Base-by-base conservation (phyloP, 2,888 invertebrate genomes). In the Entomobrya multifasciata region DNA sequence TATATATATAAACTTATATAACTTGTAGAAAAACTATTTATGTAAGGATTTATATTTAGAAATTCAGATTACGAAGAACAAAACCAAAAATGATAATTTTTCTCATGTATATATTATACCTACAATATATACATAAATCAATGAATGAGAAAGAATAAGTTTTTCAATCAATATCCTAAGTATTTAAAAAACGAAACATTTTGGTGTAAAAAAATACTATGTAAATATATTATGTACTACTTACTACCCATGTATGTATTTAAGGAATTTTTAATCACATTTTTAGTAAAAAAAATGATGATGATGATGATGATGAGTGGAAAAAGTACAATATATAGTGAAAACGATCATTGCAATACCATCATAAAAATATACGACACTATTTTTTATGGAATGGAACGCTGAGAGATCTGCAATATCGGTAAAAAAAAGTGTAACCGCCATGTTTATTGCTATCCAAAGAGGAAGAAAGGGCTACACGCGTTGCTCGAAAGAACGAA, bases 161-260 rank as follows among this genome's bases (percentile, higher is more conserved):
- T 77, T 74, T 77, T 77, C 77, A 77, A 77, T 77, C 77, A 77
- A 57, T 77, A 77, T 77, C 41, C 36, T 77, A 77, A 77, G 77
- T 77, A 77, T 57, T 77, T 55, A 57, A 77, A 65, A 52, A 49
- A 74, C 74, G 74, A 52, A 20, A 72, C 72, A 72, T 74, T 74
- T 60, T 49, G 27, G 52, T 74, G 52, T 74, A 27, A n/a, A 52
- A n/a, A 25, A 52, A 49, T 27, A 72, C 52, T 27, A 27, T 36
- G 17, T 67, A 74, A n/a, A 17, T 74, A 44, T 74, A 74, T 27
- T 49, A 20, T 8, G 2, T 25, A 17, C 11, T 60, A 60, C 10
- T 4, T 5, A 11, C 22, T 20, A 11, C 15, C n/a, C 49, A 13
- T 41, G 55, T 74, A 17, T 6, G 13, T 79, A 81, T 81, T 81